Conservation (phyloP, 2,888 invertebrate species). For the Bembecia ichneumoniformis region DNA sequence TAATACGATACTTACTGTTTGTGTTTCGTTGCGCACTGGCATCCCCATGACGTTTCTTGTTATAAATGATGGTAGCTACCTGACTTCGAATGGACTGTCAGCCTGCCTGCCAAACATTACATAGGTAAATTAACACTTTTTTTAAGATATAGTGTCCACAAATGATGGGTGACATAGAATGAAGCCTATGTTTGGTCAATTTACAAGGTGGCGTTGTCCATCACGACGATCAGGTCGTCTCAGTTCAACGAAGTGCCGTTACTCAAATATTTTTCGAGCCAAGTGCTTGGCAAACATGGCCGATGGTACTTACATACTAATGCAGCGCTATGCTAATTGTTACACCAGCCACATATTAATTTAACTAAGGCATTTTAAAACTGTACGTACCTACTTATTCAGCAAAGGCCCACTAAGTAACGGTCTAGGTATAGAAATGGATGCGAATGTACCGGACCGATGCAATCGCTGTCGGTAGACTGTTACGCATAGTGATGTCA, state of each 20-base stretch:
- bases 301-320: slow-evolving; percentile 61
- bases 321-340: slow-evolving; percentile 64
- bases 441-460: slow-evolving; percentile 25
- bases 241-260: slow-evolving; percentile 38
- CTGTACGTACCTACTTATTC: slow-evolving; percentile 22
- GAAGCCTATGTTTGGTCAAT: not conserved
- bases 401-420: slow-evolving; percentile 44
- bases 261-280: slow-evolving; percentile 49
- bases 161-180: too few species aligned
- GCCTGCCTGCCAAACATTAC: too few species aligned
- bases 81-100: too few species aligned
- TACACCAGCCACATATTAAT: slow-evolving; percentile 63
- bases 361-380: slow-evolving; percentile 54
- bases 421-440: slow-evolving; percentile 41
- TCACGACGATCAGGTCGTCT: slow-evolving; percentile 17
- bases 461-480: slow-evolving; percentile 11
- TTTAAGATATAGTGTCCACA: too few species aligned
- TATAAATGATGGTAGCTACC: too few species aligned
- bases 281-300: slow-evolving; percentile 48
- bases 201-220: slow-evolving; percentile 21
- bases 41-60: too few species aligned
- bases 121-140: too few species aligned
- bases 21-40: too few species aligned
- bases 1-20: too few species aligned
- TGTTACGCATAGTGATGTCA: slow-evolving; percentile 12